Percentiles rank a stretch among this genome's conserved stretches.
These are phyloP conservation scores for Latrodectus geometricus DNA, from an alignment of 1,140 invertebrate species.

Conservation along the genomic window DNA sequence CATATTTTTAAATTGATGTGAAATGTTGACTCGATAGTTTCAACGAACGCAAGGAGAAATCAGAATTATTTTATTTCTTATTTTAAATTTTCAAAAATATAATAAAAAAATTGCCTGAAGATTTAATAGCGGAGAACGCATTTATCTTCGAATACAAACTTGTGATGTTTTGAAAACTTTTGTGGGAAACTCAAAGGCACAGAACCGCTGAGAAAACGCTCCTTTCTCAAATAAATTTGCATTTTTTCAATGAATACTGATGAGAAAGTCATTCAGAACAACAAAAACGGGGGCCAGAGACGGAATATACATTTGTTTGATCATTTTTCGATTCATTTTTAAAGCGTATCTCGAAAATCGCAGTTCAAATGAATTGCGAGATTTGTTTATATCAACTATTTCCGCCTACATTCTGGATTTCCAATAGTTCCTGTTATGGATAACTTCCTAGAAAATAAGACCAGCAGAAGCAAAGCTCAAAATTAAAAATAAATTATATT, in stretches of 20 bases:
- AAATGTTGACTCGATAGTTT: too few species aligned
- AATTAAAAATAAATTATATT: too few species aligned
- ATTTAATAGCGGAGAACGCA: constrained; percentile 38
- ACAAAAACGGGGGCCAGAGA: constrained; percentile 8
- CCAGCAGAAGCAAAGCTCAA: too few species aligned
- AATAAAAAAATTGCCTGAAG: neutral
- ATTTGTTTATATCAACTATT: neutral
- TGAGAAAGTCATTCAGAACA: constrained; percentile 37
- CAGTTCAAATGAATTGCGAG: constrained; percentile 23
- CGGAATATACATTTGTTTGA: constrained; percentile 48
- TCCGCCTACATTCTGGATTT: too few species aligned
- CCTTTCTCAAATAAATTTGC: constrained; percentile 8
- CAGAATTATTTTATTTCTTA: too few species aligned
- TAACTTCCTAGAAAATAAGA: too few species aligned
- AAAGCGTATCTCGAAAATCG: neutral
- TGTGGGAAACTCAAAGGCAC: neutral
- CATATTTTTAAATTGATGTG: too few species aligned
- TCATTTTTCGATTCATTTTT: constrained; percentile 45
- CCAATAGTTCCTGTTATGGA: too few species aligned
- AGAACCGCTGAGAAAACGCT: neutral
- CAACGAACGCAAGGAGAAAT: too few species aligned
- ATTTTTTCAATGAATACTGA: constrained; percentile 56
- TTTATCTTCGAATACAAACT: neutral
- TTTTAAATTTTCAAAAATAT: too few species aligned
- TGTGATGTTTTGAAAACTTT: constrained; percentile 6